Percentiles rank a stretch among this genome's conserved stretches.
These are phyloP conservation scores for Anarhynchus alexandrinus DNA, from an alignment of 2,113 vertebrate genomes.

Conservation along the genomic window DNA sequence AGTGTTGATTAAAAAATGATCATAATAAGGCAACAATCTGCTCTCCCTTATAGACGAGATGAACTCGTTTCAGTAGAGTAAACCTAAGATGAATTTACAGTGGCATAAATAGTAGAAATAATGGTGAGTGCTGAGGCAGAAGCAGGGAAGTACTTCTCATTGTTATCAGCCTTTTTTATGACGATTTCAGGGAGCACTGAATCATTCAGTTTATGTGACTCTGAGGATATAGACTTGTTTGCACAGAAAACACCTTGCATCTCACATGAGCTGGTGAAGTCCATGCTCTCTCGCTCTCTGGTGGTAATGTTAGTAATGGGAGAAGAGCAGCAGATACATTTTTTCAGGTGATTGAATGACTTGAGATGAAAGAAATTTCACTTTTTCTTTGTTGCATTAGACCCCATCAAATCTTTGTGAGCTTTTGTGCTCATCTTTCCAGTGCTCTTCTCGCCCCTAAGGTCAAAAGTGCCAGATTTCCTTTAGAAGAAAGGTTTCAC, in stretches of 20 bases:
- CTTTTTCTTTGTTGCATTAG: neutral
- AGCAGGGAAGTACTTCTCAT: neutral
- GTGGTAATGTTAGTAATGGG: neutral
- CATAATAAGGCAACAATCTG: neutral
- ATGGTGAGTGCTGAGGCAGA: neutral
- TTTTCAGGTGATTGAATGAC: neutral
- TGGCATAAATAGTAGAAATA: neutral
- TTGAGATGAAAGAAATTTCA: neutral
- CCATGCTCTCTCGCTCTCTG: rapidly evolving
- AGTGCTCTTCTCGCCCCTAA: neutral
- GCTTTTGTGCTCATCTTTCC: neutral
- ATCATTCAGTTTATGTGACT: neutral
- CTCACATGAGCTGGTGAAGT: neutral
- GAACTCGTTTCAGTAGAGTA: neutral
- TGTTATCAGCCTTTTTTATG: neutral
- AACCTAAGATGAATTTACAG: neutral
- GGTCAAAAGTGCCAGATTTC: neutral
- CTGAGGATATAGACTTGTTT: neutral
- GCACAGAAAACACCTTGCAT: neutral
- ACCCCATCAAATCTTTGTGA: neutral
- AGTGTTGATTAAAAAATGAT: neutral
- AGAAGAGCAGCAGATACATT: neutral
- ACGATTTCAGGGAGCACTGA: neutral
- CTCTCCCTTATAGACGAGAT: neutral
- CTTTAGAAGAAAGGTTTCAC: neutral